Base-by-base conservation (phyloP, 2,113 vertebrate genomes). In the Catagonus wagneri region DNA sequence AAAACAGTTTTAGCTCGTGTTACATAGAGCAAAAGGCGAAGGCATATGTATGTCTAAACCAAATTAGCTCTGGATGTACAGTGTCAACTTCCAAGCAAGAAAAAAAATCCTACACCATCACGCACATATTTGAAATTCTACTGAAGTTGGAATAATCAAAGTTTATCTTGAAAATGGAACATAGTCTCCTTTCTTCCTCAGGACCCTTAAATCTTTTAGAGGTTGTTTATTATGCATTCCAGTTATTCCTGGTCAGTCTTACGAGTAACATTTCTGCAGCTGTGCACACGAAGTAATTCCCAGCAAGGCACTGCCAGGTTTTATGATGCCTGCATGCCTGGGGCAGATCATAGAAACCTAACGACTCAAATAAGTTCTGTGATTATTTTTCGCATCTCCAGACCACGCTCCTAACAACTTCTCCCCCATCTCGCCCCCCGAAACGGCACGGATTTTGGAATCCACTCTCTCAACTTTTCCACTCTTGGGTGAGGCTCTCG, bases 331-430 rank as follows among this genome's bases (percentile, higher is more conserved):
- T 90, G 20, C 60, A 20, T 44, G 90, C 78, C 95, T 34, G 78
- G 76, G 93, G 92, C 93, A 83, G 92, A 79, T 95, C 76, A 79
- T 14, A 83, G 86, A 92, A 96, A 92, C 66, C 68, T 90, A 90
- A 92, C 84, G 66, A 91, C 61, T 76, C 60, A 96, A 78, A 93
- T 65, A 88, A 81, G n/a, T 95, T 69, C 44, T 89, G 83, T 83
- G 90, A 91, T 96, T 69, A 69, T 86, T 81, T 78, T 60, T 66
- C 8, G 4, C 63, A 25, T 90, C 80, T 96, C 87, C 92, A 86
- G 83, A 86, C 50, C 60, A n/a, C 13, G 63, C 50, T 86, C 65
- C 69, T 87, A 89, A 76, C 54, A 86, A 65, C 58, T 11, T 72
- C 83, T 83, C 68, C 54, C 44, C 86, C 12, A 79, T 72, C 44